A percentile compares a stretch with the other conserved stretches of the same genome.
These are phyloP conservation scores for Drosophila paulistorum DNA, from an alignment of 1,140 invertebrate genomes.

Conservation along the genomic window DNA sequence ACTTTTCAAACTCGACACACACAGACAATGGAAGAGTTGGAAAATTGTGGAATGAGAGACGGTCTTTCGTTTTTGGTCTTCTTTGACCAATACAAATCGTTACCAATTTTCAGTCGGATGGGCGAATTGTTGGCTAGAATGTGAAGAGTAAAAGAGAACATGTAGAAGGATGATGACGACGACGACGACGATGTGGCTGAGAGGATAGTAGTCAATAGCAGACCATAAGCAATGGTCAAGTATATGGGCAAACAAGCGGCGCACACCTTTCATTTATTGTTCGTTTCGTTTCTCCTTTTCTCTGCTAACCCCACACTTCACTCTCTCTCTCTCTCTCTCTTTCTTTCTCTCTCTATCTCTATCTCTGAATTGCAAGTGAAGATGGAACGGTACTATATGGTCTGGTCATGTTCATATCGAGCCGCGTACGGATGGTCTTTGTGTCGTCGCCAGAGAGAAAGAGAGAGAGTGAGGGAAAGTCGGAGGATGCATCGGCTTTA, in stretches of 20 bases:
- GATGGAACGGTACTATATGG: neutral
- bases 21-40: neutral
- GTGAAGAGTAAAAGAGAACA: neutral
- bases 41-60: neutral
- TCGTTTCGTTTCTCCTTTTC: conserved; percentile 24
- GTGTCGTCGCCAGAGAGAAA: conserved; percentile 9
- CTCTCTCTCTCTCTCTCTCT: neutral
- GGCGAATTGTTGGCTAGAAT: conserved; percentile 12
- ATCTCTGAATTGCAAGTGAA: neutral
- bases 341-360: too few species aligned
- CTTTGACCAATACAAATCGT: conserved; percentile 77
- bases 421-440: conserved; percentile 21
- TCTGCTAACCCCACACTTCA: neutral
- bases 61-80: conserved; percentile 44
- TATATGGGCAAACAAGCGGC: conserved; percentile 71
- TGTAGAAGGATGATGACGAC: too few species aligned
- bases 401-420: conserved; percentile 36
- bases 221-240: conserved; percentile 75
- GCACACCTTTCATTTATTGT: conserved; percentile 78
- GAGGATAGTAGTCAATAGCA: conserved; percentile 33
- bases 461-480: neutral
- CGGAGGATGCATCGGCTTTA: conserved; percentile 58
- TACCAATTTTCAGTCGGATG: conserved; percentile 75
- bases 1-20: conserved; percentile 58
- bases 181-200: neutral